These are phyloP conservation scores for Phoenicopterus ruber DNA, from an alignment of 2,113 vertebrate genomes.

Conservation along the genomic window DNA sequence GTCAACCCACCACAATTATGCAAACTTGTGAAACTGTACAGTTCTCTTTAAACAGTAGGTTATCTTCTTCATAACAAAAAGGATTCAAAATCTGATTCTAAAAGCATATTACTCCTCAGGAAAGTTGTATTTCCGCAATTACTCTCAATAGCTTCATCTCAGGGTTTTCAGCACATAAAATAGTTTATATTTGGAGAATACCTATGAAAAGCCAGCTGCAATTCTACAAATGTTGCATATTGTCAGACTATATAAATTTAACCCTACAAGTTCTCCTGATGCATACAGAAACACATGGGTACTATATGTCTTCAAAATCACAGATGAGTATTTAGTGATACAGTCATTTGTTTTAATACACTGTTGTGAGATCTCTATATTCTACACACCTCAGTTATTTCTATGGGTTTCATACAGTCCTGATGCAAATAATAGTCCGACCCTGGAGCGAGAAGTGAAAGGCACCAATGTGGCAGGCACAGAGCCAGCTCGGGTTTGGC, in stretches of 20 bases:
- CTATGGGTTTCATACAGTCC: background rate
- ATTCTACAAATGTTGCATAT: background rate
- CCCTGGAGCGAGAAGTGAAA: background rate
- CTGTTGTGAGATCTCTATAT: background rate
- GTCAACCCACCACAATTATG: background rate
- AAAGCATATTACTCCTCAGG: background rate
- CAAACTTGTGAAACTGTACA: background rate
- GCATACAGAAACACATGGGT: background rate
- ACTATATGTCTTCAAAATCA: background rate
- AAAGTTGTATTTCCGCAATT: background rate
- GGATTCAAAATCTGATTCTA: background rate
- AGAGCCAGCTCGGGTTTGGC: background rate
- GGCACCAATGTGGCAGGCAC: background rate
- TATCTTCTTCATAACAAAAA: background rate
- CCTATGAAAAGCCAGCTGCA: conserved; percentile 11
- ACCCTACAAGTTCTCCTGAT: background rate
- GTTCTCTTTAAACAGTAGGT: background rate
- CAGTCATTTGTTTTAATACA: background rate
- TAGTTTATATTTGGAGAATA: background rate
- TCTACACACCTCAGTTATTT: background rate
- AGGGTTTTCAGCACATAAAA: background rate
- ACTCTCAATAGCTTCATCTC: background rate
- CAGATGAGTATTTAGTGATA: background rate
- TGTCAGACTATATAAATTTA: background rate
- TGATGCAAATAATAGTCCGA: background rate